Conservation (phyloP, 2,888 invertebrate genomes). For the Antitype chi region DNA sequence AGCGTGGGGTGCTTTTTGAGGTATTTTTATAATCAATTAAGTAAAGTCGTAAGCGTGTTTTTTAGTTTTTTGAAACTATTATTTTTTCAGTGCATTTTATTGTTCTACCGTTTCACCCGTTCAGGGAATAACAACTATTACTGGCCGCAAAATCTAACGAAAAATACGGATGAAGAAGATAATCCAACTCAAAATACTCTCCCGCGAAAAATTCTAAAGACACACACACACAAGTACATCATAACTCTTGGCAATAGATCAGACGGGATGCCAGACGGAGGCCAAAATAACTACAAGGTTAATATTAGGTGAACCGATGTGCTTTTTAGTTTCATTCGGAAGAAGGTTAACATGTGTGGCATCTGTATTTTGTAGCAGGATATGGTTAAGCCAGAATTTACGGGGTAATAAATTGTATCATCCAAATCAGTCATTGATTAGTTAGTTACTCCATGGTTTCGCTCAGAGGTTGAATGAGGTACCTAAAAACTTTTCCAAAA, state of each 20-base stretch:
- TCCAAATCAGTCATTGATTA: no score
- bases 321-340: constrained; percentile 29
- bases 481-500: no score
- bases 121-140: background rate
- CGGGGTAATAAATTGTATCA: background rate
- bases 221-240: constrained; percentile 38
- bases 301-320: constrained; percentile 22
- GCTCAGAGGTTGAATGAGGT: no score
- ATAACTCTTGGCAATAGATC: constrained; percentile 64
- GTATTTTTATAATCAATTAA: no score
- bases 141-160: background rate
- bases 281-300: constrained; percentile 60
- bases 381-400: background rate
- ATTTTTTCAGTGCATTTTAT: background rate
- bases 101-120: background rate
- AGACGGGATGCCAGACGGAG: constrained; percentile 67
- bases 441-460: no score
- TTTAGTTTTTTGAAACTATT: no score
- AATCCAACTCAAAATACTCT: constrained; percentile 20
- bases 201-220: constrained; percentile 11
- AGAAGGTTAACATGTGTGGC: background rate
- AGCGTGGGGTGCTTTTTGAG: no score
- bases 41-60: no score
- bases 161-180: background rate
- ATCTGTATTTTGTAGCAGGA: background rate